Conservation (phyloP, 2,888 invertebrate species). For the Pandemis heparana region DNA sequence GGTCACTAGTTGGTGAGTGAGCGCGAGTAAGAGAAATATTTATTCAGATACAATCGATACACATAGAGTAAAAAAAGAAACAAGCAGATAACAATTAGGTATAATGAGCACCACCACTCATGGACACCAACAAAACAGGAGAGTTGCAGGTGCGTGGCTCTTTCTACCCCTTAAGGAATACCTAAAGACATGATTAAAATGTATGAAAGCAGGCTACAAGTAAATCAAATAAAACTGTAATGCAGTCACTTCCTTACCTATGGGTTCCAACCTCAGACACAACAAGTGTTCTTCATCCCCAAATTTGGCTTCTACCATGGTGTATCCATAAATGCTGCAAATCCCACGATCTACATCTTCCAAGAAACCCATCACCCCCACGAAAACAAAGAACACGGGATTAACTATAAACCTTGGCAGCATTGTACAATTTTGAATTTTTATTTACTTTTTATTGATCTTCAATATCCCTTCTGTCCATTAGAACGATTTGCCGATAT, state of each 20-base stretch:
- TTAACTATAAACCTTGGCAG: background rate
- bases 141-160: no score
- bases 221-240: background rate
- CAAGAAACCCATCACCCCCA: conserved; percentile 31
- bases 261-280: conserved; percentile 62
- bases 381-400: background rate
- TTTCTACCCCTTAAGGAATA: no score
- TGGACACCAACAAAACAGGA: no score
- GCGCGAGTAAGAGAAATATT: no score
- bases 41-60: no score
- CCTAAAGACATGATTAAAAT: no score
- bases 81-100: no score
- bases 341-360: conserved; percentile 35
- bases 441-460: background rate
- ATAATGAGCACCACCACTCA: no score
- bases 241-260: conserved; percentile 54
- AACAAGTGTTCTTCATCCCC: conserved; percentile 65
- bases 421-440: conserved; percentile 2
- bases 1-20: no score
- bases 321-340: conserved; percentile 58
- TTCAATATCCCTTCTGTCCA: background rate
- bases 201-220: no score
- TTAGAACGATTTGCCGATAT: background rate
- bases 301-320: conserved; percentile 65
- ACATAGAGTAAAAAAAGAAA: no score